phyloP scores from a whole-genome alignment of 2,888 invertebrate species.

The Polydrusus pterygomalis region DNA sequence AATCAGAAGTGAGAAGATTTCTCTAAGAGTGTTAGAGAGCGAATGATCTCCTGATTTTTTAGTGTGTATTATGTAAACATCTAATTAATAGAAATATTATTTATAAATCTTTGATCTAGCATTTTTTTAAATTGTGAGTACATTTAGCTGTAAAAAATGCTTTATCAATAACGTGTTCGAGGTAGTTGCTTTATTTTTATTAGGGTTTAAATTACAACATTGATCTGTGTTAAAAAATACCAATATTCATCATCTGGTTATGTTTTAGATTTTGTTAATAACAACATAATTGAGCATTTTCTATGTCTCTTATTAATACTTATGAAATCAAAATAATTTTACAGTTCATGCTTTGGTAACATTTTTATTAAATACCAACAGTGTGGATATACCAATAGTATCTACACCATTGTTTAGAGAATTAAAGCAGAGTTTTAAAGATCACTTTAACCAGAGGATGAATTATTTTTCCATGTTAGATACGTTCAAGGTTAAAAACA shows the following conservation, averaged over 20 bases:
- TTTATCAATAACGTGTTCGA: constrained; percentile 11
- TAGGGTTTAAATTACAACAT: background rate
- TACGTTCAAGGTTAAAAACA: constrained; percentile 26
- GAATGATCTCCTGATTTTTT: constrained; percentile 23
- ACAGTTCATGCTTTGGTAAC: too few relatives aligned
- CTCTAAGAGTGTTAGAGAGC: background rate
- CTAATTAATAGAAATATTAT: constrained; percentile 2
- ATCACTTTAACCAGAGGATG: constrained; percentile 28
- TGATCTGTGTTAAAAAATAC: background rate
- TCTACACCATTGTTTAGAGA: too few relatives aligned
- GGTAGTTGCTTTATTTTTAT: constrained; percentile 43
- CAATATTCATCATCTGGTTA: constrained; percentile 23
- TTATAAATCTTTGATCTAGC: background rate
- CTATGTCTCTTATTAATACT: too few relatives aligned
- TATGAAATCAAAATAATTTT: too few relatives aligned
- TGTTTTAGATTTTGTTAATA: too few relatives aligned
- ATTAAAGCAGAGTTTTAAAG: background rate
- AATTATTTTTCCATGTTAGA: constrained; percentile 9
- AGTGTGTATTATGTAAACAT: constrained; percentile 9
- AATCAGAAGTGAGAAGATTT: constrained; percentile 1
- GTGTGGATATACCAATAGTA: too few relatives aligned
- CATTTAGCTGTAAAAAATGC: background rate
- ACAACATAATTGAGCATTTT: too few relatives aligned
- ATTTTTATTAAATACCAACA: too few relatives aligned
- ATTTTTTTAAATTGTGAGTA: background rate